These are phyloP conservation scores for Masnerella sp. DNA, from an alignment of 2,888 invertebrate genomes.

Conservation along the genomic window DNA sequence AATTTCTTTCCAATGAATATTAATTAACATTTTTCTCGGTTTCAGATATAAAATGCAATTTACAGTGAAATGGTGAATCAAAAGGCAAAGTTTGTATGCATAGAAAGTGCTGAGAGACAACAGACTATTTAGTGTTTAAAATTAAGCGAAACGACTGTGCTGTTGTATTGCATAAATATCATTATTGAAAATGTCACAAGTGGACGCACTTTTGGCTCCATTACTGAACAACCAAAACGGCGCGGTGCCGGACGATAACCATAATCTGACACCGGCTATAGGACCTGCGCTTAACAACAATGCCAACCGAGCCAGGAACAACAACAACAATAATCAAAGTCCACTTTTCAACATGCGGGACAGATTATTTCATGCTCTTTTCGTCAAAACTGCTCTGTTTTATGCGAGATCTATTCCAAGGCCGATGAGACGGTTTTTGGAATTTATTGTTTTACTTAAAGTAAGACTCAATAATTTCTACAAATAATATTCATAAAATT, in stretches of 20 bases:
- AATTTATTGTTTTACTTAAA: conserved; percentile 89
- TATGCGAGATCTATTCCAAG: conserved; percentile 95
- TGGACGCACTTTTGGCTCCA: conserved; percentile 65
- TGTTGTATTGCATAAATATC: conserved; percentile 7
- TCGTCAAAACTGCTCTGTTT: conserved; percentile 93
- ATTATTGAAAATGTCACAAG: conserved; percentile 68
- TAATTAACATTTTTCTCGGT: conserved; percentile 11
- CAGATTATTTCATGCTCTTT: conserved; percentile 95
- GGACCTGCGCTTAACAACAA: conserved; percentile 69
- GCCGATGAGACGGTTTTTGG: conserved; percentile 88
- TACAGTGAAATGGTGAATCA: conserved; percentile 37
- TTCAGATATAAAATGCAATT: conserved; percentile 40
- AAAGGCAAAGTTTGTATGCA: conserved; percentile 5
- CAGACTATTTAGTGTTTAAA: conserved; percentile 24
- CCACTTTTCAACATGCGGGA: conserved; percentile 92
- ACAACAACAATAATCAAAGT: conserved; percentile 81
- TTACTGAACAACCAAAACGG: conserved; percentile 70
- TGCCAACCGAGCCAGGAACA: conserved; percentile 64
- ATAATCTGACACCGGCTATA: conserved; percentile 66
- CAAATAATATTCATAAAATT: too few relatives aligned
- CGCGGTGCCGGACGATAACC: conserved; percentile 68
- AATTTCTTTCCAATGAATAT: too few relatives aligned
- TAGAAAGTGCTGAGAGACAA: conserved; percentile 16
- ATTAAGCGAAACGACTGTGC: not conserved
- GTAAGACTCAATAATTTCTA: too few relatives aligned